A percentile compares a stretch with the other conserved stretches of the same genome.
These are phyloP conservation scores for Furnarius figulus DNA, from an alignment of 2,113 vertebrate species.

Conservation along the genomic window DNA sequence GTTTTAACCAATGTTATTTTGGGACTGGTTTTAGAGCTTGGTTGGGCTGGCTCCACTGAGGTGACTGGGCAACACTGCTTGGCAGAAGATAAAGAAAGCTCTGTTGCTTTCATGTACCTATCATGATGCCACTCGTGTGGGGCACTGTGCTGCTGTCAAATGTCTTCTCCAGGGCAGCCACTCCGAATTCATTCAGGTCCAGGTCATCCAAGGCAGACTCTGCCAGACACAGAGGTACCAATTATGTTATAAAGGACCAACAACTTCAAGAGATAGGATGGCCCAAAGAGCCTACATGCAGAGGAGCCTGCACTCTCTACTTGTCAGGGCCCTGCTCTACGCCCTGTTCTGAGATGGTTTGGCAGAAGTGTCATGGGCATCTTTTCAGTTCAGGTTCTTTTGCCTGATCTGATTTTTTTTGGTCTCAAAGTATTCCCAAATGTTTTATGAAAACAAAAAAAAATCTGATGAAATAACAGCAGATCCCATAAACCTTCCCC, in stretches of 20 bases:
- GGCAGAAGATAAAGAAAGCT: conserved; percentile 78
- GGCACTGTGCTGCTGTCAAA: conserved; percentile 86
- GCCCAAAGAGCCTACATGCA: conserved; percentile 74
- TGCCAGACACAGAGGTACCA: conserved; percentile 73
- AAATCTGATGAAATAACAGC: not conserved
- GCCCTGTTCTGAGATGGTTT: not conserved
- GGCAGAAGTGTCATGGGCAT: conserved; percentile 43
- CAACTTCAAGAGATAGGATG: conserved; percentile 73
- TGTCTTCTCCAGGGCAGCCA: conserved; percentile 93
- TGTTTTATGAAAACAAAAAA: not conserved
- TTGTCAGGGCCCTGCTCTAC: conserved; percentile 38
- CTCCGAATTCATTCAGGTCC: conserved; percentile 95
- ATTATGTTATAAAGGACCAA: conserved; percentile 75
- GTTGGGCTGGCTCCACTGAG: conserved; percentile 67
- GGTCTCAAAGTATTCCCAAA: conserved; percentile 1
- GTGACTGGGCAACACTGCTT: conserved; percentile 73
- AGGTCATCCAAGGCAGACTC: conserved; percentile 95
- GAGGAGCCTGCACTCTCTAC: conserved; percentile 55
- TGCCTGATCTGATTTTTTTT: not conserved
- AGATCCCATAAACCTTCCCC: conserved; percentile 35
- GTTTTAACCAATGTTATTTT: conserved; percentile 14
- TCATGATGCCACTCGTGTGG: conserved; percentile 86
- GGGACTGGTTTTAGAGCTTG: conserved; percentile 35
- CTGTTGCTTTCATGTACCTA: conserved; percentile 82
- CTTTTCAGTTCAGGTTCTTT: conserved; percentile 13